A percentile compares a stretch with the other conserved stretches of the same genome.
phyloP scores from a whole-genome alignment of 1,140 invertebrate species.

The Drosophila burlai region DNA sequence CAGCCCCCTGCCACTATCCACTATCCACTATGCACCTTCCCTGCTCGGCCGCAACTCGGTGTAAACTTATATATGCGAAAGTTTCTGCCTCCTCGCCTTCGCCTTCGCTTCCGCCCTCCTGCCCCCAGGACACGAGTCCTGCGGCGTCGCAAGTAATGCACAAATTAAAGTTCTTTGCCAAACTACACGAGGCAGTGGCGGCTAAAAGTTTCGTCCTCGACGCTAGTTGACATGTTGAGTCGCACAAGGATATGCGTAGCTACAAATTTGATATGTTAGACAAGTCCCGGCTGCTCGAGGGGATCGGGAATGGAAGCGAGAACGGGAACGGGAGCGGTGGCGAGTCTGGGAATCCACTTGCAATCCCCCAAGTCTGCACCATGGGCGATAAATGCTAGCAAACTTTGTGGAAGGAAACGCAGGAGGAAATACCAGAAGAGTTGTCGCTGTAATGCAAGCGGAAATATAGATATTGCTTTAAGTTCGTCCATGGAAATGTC shows the following conservation, averaged over 20 bases:
- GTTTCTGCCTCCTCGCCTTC: constrained; percentile 36
- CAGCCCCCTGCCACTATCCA: constrained; percentile 9
- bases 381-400: constrained; percentile 51
- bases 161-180: constrained; percentile 82
- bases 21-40: background rate
- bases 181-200: constrained; percentile 72
- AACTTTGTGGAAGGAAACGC: constrained; percentile 46
- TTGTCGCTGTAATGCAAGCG: constrained; percentile 33
- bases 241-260: constrained; percentile 75
- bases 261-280: constrained; percentile 84
- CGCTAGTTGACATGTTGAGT: constrained; percentile 76
- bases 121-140: constrained; percentile 30
- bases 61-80: constrained; percentile 78
- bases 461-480: constrained; percentile 42
- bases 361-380: constrained; percentile 31
- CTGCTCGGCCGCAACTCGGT: constrained; percentile 41
- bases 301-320: constrained; percentile 7
- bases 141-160: constrained; percentile 67
- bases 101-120: constrained; percentile 1
- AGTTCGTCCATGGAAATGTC: constrained; percentile 33
- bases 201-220: constrained; percentile 65
- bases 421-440: constrained; percentile 31
- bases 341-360: constrained; percentile 24
- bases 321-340: background rate
- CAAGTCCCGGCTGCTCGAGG: constrained; percentile 56